Conservation (phyloP, 1,140 invertebrate genomes). For the Listronotus oregonensis region DNA sequence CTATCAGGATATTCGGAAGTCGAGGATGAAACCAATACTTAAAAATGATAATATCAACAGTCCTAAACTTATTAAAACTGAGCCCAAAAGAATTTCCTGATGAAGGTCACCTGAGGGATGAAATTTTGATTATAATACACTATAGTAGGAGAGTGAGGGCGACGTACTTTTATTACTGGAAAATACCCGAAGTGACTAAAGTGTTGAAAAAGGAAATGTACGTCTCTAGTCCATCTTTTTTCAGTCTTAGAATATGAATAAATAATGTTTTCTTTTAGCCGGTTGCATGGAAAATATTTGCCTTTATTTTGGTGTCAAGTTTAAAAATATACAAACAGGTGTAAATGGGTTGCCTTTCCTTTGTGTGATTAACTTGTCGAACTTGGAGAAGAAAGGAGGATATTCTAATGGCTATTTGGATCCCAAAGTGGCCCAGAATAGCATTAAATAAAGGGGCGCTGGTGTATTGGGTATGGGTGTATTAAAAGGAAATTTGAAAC, state of each 20-base stretch:
- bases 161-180: conserved; percentile 45
- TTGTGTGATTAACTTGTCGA: too few species aligned
- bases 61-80: background rate
- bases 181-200: conserved; percentile 32
- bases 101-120: conserved; percentile 13
- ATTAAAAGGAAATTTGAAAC: too few species aligned
- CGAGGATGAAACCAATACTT: background rate
- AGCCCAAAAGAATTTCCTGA: background rate
- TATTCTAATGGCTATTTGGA: too few species aligned
- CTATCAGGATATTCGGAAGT: conserved; percentile 1
- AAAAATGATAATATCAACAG: background rate
- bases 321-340: conserved; percentile 10
- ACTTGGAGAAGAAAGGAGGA: too few species aligned
- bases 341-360: background rate
- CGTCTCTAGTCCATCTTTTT: conserved; percentile 39
- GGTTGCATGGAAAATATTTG: too few species aligned
- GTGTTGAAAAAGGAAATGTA: conserved; percentile 38
- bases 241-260: conserved; percentile 34
- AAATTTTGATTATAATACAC: conserved; percentile 43
- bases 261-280: too few species aligned
- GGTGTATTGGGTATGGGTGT: too few species aligned
- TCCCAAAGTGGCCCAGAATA: too few species aligned
- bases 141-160: conserved; percentile 35
- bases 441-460: too few species aligned
- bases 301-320: too few species aligned